Evolutionary conservation across 2,113 vertebrate genomes (phyloP).

Genomic region (Oryzias curvinotus): DNA sequence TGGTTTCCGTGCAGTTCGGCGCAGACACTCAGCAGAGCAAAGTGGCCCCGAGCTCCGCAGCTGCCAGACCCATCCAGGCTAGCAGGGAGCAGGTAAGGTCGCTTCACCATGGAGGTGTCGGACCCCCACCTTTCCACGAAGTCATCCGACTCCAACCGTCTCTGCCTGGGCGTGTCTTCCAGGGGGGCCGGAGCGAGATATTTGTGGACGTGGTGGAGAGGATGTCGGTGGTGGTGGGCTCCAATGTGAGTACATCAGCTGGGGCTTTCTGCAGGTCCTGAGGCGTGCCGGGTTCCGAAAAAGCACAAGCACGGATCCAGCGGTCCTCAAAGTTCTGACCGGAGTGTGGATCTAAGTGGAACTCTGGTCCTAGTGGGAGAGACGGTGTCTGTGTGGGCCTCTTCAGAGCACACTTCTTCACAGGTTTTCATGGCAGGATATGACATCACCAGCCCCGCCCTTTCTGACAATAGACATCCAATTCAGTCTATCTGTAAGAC

Average conservation of each 20-base stretch:
- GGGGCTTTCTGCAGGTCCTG: neutral
- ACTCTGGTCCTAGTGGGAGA: too few relatives aligned
- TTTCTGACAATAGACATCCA: too few relatives aligned
- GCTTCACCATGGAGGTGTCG: neutral
- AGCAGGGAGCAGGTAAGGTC: constrained; percentile 80
- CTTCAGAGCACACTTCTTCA: too few relatives aligned
- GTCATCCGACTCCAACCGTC: constrained; percentile 1
- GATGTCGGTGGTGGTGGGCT: constrained; percentile 84
- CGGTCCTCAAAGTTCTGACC: too few relatives aligned
- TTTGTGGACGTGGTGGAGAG: constrained; percentile 90
- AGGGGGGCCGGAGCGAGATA: constrained; percentile 87
- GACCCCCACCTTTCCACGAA: constrained; percentile 14
- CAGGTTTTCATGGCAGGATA: too few relatives aligned
- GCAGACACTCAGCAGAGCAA: constrained; percentile 90
- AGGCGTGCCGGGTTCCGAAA: neutral
- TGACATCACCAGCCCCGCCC: too few relatives aligned
- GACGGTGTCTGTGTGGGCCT: too few relatives aligned
- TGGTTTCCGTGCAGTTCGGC: constrained; percentile 79
- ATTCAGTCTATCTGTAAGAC: too few relatives aligned
- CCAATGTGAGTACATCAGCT: constrained; percentile 79
- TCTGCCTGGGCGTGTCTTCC: constrained; percentile 9
- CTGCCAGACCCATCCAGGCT: constrained; percentile 82
- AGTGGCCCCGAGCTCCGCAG: constrained; percentile 86
- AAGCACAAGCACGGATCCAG: too few relatives aligned
- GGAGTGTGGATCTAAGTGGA: too few relatives aligned